Base-by-base conservation (phyloP, 2,888 invertebrate genomes). In the Trichopria drosophilae region DNA sequence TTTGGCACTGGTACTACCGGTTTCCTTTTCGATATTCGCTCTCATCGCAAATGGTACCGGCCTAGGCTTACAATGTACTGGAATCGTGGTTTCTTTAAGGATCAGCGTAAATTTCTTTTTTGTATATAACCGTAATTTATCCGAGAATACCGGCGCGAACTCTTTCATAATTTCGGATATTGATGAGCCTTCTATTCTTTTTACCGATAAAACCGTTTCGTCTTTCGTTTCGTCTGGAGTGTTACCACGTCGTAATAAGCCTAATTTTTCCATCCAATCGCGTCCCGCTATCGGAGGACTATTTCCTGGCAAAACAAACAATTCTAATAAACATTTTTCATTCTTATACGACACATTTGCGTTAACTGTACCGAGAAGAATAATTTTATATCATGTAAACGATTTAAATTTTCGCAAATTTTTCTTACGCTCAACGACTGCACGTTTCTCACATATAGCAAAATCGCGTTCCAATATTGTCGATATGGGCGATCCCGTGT, bases 1-100 rank as follows among this genome's bases (percentile, higher is more conserved):
- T 75, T 74, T 2, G 66, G 43, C 1, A 74, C 62, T 2, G 69
- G 65, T 3, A 73, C 72, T 4, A 75, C 62, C 1, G 73, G 72
- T 28, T 46, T 66, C 63, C 0, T 16, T 24, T n/a, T 64, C 63
- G 2, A 67, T 59, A 28, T 52, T 58, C 2, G 39, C 42, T 15
- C 42, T 51, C 9, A 67, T 22, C 1, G 65, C 60, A 61, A 61
- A 67, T 2, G 67, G 65, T 2, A 69, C 37, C 0, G 65, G 63
- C 12, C 61, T 37, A 6, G 62, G 53, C 16, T 63, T 59, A 24
- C 36, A 40, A 34, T 28, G 52, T 6, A 54, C 34, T 7, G 61
- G 53, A 13, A 50, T 29, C 9, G 41, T 52, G 24, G 49, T 41
- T 10, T 51, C 48, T 40, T 59, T 55, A 4, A 59, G 9, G 15